phyloP scores from a whole-genome alignment of 2,888 invertebrate genomes.

The Cataglyphis livida region DNA sequence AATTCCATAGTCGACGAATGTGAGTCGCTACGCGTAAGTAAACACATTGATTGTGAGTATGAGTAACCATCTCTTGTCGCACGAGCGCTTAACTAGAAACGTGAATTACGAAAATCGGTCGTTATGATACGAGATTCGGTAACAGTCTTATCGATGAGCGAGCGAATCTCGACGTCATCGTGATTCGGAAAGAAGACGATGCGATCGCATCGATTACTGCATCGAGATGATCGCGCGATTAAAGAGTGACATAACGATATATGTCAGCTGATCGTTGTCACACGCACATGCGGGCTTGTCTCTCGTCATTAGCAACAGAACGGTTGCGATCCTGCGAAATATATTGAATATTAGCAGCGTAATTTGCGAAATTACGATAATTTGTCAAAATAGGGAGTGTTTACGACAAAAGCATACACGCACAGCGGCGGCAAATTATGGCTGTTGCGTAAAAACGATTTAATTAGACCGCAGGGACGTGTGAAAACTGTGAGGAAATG shows the following conservation, averaged over 20 bases:
- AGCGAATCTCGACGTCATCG: slow-evolving; percentile 52
- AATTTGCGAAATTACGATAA: background rate
- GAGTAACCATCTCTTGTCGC: slow-evolving; percentile 21
- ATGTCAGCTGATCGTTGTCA: background rate
- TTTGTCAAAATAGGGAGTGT: background rate
- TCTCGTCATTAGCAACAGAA: slow-evolving; percentile 36
- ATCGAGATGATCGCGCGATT: slow-evolving; percentile 34
- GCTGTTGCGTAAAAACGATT: background rate
- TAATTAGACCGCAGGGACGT: slow-evolving; percentile 19
- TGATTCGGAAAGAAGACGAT: slow-evolving; percentile 47
- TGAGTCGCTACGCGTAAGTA: background rate
- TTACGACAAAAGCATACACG: background rate
- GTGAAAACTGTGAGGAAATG: slow-evolving; percentile 22
- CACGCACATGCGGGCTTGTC: slow-evolving; percentile 4
- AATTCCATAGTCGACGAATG: slow-evolving; percentile 10
- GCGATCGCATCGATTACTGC: slow-evolving; percentile 16
- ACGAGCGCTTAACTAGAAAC: slow-evolving; percentile 50
- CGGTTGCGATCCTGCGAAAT: slow-evolving; percentile 26
- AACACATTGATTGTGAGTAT: background rate
- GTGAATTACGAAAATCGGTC: slow-evolving; percentile 51
- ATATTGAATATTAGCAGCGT: background rate
- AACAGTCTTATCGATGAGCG: slow-evolving; percentile 54
- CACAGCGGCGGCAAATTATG: background rate
- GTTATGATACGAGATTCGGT: slow-evolving; percentile 47
- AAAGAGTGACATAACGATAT: background rate